Base-by-base conservation (phyloP, 2,888 invertebrate genomes). In the Euproctis similis region DNA sequence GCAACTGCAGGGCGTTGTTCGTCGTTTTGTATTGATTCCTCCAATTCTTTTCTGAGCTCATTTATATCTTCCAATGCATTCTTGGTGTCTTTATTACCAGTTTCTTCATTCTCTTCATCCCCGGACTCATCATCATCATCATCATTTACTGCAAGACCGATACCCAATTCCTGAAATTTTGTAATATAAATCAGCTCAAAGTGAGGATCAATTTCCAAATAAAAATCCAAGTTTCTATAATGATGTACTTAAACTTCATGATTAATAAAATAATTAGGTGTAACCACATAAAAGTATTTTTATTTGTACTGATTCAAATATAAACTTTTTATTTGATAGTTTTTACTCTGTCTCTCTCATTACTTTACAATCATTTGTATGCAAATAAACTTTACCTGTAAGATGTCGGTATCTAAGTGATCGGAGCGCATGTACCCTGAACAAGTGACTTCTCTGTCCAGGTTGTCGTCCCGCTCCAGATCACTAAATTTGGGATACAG, bases 341-440 rank as follows among this genome's bases (percentile, higher is more conserved):
- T 4, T 14, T 4, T 4, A 14, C 14, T 14, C 4, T 14, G 6
- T 14, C 14, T 4, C 14, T 4, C 4, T 14, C 14, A 14, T 14
- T 14, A 14, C 14, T 14, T 14, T 6, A 14, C 14, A 14, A 14
- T 4, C 6, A 14, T 4, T 4, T 14, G 14, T 14, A 14, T 14
- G 6, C 14, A n/a, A n/a, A n/a, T n/a, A n/a, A n/a, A n/a, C n/a
- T n/a, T n/a, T 40, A 87, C 87, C 66, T 86, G 67, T 10, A 90
- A 69, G 21, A 94, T 75, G 56, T 93, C 90, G 39, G 89, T 88
- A 21, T 94, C 93, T 84, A 94, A 89, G 55, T 92, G 89, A 64
- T 90, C 92, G 0, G 93, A 93, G 49, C 96, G 91, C 28, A 96
- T 96, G 71, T 96, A 94, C 1, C 98, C 98, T 46, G 97, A 96